Percentiles rank a stretch among this genome's conserved stretches.
Evolutionary conservation across 2,888 invertebrate genomes (phyloP).

Genomic region (Synanthedon tipuliformis): DNA sequence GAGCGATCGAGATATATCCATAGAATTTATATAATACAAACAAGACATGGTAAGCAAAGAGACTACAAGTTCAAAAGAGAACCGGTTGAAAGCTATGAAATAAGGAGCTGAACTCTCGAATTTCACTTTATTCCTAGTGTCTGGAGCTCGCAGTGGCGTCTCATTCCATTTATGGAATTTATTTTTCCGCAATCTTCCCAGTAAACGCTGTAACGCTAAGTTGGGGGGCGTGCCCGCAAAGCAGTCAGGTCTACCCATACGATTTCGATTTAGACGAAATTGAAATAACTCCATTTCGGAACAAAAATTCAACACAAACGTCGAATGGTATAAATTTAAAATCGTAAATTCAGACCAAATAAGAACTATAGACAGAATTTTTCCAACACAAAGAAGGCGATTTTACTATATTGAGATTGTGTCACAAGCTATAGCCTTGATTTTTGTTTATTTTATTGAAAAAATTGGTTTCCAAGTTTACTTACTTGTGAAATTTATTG

Average conservation of each 20-base stretch:
- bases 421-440: too few species aligned
- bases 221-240: slow-evolving; percentile 24
- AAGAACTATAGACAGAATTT: too few species aligned
- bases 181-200: slow-evolving; percentile 36
- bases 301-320: not conserved
- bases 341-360: not conserved
- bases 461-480: too few species aligned
- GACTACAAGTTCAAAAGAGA: not conserved
- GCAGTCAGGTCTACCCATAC: slow-evolving; percentile 23
- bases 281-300: not conserved
- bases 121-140: slow-evolving; percentile 22
- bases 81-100: slow-evolving; percentile 3
- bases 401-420: too few species aligned
- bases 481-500: too few species aligned
- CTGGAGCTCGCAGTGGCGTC: slow-evolving; percentile 13
- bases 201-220: slow-evolving; percentile 27
- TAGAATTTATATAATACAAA: not conserved
- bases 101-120: slow-evolving; percentile 15
- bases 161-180: slow-evolving; percentile 39
- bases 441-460: too few species aligned
- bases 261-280: slow-evolving; percentile 20
- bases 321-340: not conserved
- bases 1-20: too few species aligned
- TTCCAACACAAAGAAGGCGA: too few species aligned
- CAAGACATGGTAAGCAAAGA: not conserved